phyloP scores from a whole-genome alignment of 2,888 invertebrate species.

The Ecdyonurus torrentis region DNA sequence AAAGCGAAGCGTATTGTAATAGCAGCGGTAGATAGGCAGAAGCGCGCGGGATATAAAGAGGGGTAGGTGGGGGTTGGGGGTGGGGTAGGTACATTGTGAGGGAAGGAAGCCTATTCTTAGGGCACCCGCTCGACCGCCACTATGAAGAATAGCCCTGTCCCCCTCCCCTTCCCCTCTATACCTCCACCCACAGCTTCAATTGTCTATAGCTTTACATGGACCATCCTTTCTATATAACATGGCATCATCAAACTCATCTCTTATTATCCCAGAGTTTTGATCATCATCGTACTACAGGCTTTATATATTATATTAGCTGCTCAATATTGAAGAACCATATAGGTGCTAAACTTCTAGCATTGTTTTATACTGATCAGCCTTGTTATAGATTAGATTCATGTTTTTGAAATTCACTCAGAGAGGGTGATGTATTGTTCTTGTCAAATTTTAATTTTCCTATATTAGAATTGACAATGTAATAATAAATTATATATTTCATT shows the following conservation, averaged over 20 bases:
- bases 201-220: not conserved
- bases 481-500: no score
- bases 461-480: no score
- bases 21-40: not conserved
- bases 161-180: no score
- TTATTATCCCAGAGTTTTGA: not conserved
- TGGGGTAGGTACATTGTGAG: not conserved
- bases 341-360: not conserved
- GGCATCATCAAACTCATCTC: not conserved
- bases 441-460: no score
- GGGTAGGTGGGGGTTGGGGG: no score
- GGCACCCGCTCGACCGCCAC: not conserved
- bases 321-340: not conserved
- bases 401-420: no score
- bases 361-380: no score
- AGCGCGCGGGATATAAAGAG: no score
- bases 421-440: no score
- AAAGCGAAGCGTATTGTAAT: slow-evolving; percentile 1
- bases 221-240: not conserved
- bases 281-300: not conserved
- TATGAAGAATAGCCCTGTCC: not conserved
- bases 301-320: not conserved
- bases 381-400: no score
- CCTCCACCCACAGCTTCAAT: no score
- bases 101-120: not conserved